Conservation (phyloP, 1,140 invertebrate species). For the Hycleus cichorii region DNA sequence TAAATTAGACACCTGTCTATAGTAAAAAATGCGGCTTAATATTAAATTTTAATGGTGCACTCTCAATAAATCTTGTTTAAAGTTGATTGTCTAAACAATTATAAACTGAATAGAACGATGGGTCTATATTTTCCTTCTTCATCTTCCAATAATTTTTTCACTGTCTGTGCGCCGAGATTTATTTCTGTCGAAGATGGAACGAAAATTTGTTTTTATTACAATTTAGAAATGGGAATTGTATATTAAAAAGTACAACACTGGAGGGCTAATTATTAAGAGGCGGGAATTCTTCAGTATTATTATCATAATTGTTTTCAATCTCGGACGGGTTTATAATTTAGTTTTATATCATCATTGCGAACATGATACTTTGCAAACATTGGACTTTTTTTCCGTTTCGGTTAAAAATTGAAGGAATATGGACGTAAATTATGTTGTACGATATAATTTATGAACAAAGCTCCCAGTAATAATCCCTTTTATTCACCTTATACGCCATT, state of each 20-base stretch:
- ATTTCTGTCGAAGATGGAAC: no score
- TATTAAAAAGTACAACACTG: slow-evolving; percentile 1
- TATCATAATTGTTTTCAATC: slow-evolving; percentile 15
- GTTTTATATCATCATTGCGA: slow-evolving; percentile 11
- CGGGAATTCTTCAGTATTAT: slow-evolving; percentile 9
- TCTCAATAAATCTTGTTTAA: slow-evolving; percentile 9
- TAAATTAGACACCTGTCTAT: slow-evolving; percentile 14
- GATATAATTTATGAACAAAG: slow-evolving; percentile 8
- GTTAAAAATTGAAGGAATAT: neutral
- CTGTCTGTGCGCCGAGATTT: no score
- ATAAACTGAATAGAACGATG: slow-evolving; percentile 5
- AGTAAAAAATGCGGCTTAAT: slow-evolving; percentile 8
- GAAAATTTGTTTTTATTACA: no score
- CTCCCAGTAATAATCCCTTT: no score
- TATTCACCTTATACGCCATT: no score
- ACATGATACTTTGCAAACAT: slow-evolving; percentile 16
- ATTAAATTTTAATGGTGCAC: slow-evolving; percentile 13
- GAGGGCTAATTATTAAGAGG: slow-evolving; percentile 12
- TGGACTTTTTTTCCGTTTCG: neutral
- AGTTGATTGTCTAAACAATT: slow-evolving; percentile 10
- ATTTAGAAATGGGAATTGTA: neutral
- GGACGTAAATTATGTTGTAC: slow-evolving; percentile 10
- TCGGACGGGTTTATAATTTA: slow-evolving; percentile 9
- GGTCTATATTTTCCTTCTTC: neutral
- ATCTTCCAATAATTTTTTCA: no score